Base-by-base conservation (phyloP, 2,113 vertebrate species). In the Setophaga kirtlandii region DNA sequence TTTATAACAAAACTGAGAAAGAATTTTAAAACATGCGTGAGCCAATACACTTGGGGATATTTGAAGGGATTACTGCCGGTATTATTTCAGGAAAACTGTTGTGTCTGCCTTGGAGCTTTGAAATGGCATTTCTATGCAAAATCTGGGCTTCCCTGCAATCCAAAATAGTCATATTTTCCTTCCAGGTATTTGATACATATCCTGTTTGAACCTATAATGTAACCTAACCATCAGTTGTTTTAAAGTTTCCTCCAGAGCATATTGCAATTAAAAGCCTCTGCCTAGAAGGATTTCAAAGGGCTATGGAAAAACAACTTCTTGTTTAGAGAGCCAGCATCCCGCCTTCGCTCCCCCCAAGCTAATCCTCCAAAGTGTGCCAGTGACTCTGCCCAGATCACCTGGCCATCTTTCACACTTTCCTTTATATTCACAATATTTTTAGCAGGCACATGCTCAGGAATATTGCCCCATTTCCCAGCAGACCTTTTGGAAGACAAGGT, bases 51-150 rank as follows among this genome's bases (percentile, higher is more conserved):
- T 96, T 39, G 79, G 86, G 92, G 94, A 91, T 63, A 62, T 87
- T 95, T 96, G 88, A 89, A 94, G 47, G 77, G 92, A 94, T 95
- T 96, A 96, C 75, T 93, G 90, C 56, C 49, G 60, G 69, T 95
- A 95, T 93, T 93, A 96, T 90, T 96, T 93, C 95, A 96, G 86
- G 86, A 95, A 94, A 92, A 90, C 42, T 91, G 80, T 94, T 96
- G 77, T 90, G 92, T 96, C 90, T 95, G 91, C 64, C 80, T 76
- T 70, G 20, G 25, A 74, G 65, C 76, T 94, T 89, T 92, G 82
- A 94, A 96, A 86, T 7, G 8, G 33, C 37, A 11, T 87, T 96
- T 82, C 69, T 70, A 24, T 64, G 42, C 11, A 10, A 95, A 93
- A 96, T 89, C 80, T 78, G 30, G 28, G 41, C 93, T 84, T 44